Evolutionary conservation across 2,888 invertebrate species (phyloP).

Genomic region (Yponomeuta evonymella): DNA sequence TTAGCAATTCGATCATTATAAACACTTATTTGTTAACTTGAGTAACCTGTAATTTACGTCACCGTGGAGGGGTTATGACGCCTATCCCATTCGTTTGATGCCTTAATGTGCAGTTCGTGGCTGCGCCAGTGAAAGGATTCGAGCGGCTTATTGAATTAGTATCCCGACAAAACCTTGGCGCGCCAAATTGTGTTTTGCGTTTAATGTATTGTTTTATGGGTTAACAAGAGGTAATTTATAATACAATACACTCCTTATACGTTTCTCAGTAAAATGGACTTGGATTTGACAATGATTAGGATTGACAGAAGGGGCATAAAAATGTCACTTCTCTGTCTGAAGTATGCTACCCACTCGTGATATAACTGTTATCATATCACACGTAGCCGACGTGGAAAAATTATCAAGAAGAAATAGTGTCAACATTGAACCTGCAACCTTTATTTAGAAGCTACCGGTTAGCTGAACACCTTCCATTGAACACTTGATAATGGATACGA

Average conservation of each 20-base stretch:
- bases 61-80: background rate
- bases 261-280: too few relatives aligned
- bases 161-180: background rate
- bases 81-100: background rate
- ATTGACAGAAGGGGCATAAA: too few relatives aligned
- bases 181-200: background rate
- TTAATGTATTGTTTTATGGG: background rate
- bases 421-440: background rate
- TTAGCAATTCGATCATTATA: too few relatives aligned
- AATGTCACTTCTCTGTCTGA: too few relatives aligned
- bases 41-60: background rate
- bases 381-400: too few relatives aligned
- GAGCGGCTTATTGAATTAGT: background rate
- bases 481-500: slow-evolving; percentile 15
- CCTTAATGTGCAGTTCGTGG: background rate
- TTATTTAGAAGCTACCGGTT: too few relatives aligned
- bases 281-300: too few relatives aligned
- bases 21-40: too few relatives aligned
- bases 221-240: background rate
- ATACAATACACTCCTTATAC: background rate
- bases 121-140: background rate
- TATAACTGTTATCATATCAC: too few relatives aligned
- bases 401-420: too few relatives aligned
- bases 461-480: background rate
- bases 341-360: too few relatives aligned